phyloP scores from a whole-genome alignment of 2,888 invertebrate genomes.

The Tinea semifulvella region DNA sequence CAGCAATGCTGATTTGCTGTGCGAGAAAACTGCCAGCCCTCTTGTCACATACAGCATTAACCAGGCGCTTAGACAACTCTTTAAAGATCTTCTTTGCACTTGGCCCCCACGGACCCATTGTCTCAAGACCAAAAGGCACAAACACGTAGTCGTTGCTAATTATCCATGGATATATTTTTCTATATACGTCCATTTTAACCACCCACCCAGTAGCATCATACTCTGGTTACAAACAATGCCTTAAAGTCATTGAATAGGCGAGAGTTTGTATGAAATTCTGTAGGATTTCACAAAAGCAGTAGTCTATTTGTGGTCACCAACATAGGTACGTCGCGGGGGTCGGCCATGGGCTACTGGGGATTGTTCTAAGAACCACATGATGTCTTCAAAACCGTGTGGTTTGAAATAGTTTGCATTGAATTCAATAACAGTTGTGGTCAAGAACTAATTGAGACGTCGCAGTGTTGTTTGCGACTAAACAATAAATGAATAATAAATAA shows the following conservation, averaged over 20 bases:
- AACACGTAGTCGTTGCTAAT: neutral
- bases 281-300: conserved; percentile 20
- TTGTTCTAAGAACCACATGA: conserved; percentile 19
- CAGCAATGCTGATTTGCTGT: too few species aligned
- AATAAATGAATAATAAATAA: too few species aligned
- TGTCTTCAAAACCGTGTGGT: conserved; percentile 18
- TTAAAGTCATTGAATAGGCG: conserved; percentile 31
- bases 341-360: conserved; percentile 17
- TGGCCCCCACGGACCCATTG: too few species aligned
- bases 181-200: too few species aligned
- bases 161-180: too few species aligned
- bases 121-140: too few species aligned
- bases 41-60: too few species aligned
- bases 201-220: conserved; percentile 57
- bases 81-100: too few species aligned
- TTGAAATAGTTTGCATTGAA: conserved; percentile 16
- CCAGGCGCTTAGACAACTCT: too few species aligned
- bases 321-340: conserved; percentile 18
- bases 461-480: conserved; percentile 9
- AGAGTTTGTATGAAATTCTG: conserved; percentile 29
- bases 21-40: too few species aligned
- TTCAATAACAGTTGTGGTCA: conserved; percentile 1
- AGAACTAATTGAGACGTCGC: conserved; percentile 12
- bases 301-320: conserved; percentile 20
- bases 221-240: conserved; percentile 50